Conservation (phyloP, 92 coral and sea anemone species). For the Anthopleura xanthogrammica region DNA sequence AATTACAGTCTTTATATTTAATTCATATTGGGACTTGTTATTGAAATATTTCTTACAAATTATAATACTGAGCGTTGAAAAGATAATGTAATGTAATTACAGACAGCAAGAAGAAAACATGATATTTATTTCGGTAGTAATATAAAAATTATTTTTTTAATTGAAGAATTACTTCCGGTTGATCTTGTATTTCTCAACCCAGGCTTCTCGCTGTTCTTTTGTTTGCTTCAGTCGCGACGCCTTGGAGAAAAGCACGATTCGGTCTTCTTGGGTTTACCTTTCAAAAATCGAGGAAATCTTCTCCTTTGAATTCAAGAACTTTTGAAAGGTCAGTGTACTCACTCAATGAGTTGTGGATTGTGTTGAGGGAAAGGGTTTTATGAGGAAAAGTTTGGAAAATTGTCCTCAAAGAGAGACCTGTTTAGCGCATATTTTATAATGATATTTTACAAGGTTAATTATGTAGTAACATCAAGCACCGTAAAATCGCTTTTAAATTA, state of each 20-base stretch:
- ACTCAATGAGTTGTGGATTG: background rate
- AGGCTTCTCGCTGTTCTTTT: slow-evolving; percentile 26
- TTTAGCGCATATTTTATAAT: background rate
- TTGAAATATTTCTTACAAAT: too few species aligned
- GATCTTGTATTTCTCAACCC: background rate
- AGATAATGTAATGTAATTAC: too few species aligned
- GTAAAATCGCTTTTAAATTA: background rate
- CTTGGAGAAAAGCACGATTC: slow-evolving; percentile 17
- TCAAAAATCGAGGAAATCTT: slow-evolving; percentile 4
- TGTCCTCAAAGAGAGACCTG: background rate
- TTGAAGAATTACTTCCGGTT: background rate
- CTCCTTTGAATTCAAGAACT: background rate
- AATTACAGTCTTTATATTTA: background rate
- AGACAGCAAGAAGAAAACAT: background rate
- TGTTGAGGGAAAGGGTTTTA: background rate
- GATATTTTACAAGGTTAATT: background rate
- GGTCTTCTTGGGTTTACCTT: background rate
- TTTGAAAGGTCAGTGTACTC: background rate
- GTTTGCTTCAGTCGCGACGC: slow-evolving; percentile 1
- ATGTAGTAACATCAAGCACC: too few species aligned
- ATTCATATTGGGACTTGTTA: too few species aligned
- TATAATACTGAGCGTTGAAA: too few species aligned
- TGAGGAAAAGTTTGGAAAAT: background rate
- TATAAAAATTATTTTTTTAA: background rate
- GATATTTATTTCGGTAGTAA: too few species aligned